Evolutionary conservation across 2,888 invertebrate genomes (phyloP), one percentile per base, ranked within the genome.

Genomic region (Drosophila meridiana): DNA sequence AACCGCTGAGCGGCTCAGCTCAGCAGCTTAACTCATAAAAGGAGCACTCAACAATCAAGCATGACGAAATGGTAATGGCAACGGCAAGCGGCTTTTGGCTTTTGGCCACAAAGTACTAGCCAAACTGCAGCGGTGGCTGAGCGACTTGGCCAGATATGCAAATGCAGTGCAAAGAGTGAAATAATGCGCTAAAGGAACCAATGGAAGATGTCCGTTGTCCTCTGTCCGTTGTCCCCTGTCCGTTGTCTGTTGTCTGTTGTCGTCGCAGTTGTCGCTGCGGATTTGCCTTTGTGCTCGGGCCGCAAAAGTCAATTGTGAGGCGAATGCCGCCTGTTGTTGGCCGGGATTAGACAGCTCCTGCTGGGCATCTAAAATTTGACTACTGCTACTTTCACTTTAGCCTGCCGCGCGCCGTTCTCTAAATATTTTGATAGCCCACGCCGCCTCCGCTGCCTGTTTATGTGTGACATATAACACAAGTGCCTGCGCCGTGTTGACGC

Each of bases 291-390:
- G 76, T 81, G 69, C 63, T 50, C 38, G 71, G 66, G 87, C 87
- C 90, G 90, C 89, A 83, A 78, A 28, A 89, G 90, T 89, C 85
- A 86, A 89, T 89, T 86, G 90, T 78, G 64, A 78, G 74, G 20
- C 43, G 56, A 75, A 73, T 76, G 71, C 81, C 81, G 83, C 78
- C 75, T 69, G 78, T 76, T 78, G 80, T 38, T 62, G 73, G 57
- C 65, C 52, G 65, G 66, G 73, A 76, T 83, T 89, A 83, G 84
- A 60, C 73, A 69, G 69, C 81, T 83, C 87, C 83, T 83, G 87
- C 89, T 88, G 90, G 42, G 90, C 78, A 64, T 60, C 80, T 76
- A 68, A 84, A 80, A 85, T 84, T 85, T 87, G 78, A 90, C 89
- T 86, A 88, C 82, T 83, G 80, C 86, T 83, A 83, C 86, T 86